Conservation (phyloP, 35 echinoderm and acorn worm species). For the Acanthaster planci region DNA sequence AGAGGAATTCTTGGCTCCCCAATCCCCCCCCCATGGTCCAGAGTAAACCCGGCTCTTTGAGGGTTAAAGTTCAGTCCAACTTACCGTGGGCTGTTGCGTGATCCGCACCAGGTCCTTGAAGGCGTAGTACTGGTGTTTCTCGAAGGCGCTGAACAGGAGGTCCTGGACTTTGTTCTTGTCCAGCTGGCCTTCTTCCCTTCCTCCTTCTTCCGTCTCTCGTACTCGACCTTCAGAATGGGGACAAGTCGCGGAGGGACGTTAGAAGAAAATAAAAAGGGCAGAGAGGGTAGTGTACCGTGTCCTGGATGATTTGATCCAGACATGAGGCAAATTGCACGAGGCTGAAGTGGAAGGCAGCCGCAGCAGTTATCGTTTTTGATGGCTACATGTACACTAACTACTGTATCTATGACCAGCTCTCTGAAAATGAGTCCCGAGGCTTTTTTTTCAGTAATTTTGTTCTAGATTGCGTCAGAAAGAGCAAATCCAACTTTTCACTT, state of each 20-base stretch:
- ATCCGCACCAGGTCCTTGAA: constrained; percentile 79
- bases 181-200: constrained; percentile 70
- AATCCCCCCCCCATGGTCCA: background rate
- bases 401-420: no score
- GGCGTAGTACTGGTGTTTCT: constrained; percentile 92
- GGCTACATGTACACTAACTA: no score
- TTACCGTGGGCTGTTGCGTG: constrained; percentile 92
- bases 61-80: constrained; percentile 13
- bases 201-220: constrained; percentile 73
- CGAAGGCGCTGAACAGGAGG: constrained; percentile 89
- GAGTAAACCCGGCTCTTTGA: background rate
- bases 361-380: no score
- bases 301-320: no score
- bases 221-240: constrained; percentile 35
- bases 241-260: background rate
- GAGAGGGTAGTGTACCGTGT: no score
- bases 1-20: no score
- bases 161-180: constrained; percentile 87
- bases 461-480: no score
- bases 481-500: no score
- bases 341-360: no score
- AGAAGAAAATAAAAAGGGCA: background rate
- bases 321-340: no score
- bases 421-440: no score
- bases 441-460: no score